Evolutionary conservation across 2,888 invertebrate genomes (phyloP).

Genomic region (Helicoverpa assulta): DNA sequence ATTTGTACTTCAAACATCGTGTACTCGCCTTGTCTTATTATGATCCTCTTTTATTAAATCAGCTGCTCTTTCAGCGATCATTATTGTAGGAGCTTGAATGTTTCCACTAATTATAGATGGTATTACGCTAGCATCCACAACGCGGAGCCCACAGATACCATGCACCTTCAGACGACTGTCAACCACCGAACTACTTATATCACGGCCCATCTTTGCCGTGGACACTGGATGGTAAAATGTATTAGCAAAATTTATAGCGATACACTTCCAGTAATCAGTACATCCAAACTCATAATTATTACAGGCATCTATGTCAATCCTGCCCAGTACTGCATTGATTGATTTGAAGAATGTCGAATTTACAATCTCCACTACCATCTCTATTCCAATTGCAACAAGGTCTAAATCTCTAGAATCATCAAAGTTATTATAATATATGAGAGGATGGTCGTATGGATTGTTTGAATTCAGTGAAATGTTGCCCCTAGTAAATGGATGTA

Average conservation of each 20-base stretch:
- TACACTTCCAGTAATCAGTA: constrained; percentile 48
- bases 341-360: constrained; percentile 44
- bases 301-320: constrained; percentile 25
- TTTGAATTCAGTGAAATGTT: constrained; percentile 49
- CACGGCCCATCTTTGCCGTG: constrained; percentile 45
- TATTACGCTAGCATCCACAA: constrained; percentile 94
- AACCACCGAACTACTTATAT: constrained; percentile 39
- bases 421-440: constrained; percentile 48
- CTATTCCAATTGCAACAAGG: constrained; percentile 26
- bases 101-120: constrained; percentile 93
- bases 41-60: constrained; percentile 62
- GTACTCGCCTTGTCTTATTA: background rate
- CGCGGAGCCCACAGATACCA: constrained; percentile 74
- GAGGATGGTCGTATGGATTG: constrained; percentile 72
- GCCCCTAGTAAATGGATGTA: constrained; percentile 48
- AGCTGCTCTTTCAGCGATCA: constrained; percentile 92
- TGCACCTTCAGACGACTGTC: constrained; percentile 50
- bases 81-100: constrained; percentile 93
- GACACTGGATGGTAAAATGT: constrained; percentile 51
- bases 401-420: constrained; percentile 47
- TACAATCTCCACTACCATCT: constrained; percentile 20
- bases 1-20: background rate
- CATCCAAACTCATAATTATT: constrained; percentile 32
- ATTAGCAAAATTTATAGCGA: constrained; percentile 30
- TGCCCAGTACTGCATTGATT: constrained; percentile 25